A percentile compares a stretch with the other conserved stretches of the same genome.
Conservation (phyloP, 2,113 vertebrate genomes). For the Callospermophilus lateralis region DNA sequence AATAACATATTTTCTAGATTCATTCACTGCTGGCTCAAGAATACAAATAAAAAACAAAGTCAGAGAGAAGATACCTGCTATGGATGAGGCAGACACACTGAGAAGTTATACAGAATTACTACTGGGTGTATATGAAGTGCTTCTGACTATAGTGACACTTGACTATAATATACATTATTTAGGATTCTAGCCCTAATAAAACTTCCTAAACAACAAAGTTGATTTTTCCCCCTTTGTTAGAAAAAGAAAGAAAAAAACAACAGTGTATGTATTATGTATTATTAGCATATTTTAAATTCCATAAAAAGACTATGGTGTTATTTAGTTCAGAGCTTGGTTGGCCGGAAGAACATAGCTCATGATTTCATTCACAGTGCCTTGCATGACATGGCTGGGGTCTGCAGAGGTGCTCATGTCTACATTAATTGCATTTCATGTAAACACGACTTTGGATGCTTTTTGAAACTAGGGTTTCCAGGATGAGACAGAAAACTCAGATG, state of each 20-base stretch:
- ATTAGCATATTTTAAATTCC: neutral
- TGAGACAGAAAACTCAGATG: neutral
- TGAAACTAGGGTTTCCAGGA: neutral
- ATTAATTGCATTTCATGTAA: neutral
- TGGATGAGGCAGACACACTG: neutral
- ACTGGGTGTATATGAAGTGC: neutral
- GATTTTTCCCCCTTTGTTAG: neutral
- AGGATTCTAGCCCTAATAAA: neutral
- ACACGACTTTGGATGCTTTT: neutral
- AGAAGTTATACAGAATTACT: neutral
- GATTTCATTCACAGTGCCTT: neutral
- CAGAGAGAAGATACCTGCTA: neutral
- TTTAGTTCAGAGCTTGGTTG: neutral
- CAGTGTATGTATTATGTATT: no score
- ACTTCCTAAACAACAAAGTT: neutral
- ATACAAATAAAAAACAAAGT: neutral
- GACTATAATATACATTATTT: neutral
- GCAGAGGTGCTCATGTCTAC: neutral
- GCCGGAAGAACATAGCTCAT: neutral
- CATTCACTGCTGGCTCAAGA: slow-evolving; percentile 26
- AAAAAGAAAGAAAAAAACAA: neutral
- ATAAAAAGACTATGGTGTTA: neutral
- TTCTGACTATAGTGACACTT: neutral
- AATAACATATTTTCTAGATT: neutral
- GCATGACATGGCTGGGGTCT: neutral